phyloP scores from a whole-genome alignment of 2,888 invertebrate species.

The Agrilus biguttatus region DNA sequence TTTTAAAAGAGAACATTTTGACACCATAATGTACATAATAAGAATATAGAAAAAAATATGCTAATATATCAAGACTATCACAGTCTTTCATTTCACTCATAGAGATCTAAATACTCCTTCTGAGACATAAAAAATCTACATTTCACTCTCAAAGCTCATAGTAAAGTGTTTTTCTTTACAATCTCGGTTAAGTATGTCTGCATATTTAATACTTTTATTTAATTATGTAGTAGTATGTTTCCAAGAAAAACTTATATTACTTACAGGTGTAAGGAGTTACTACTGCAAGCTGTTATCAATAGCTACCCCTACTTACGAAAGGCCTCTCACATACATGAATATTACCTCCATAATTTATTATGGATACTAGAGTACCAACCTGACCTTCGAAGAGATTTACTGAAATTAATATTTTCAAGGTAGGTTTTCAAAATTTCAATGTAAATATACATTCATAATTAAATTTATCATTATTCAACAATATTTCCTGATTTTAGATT shows the following conservation, averaged over 20 bases:
- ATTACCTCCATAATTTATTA: conserved; percentile 65
- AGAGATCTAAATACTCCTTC: too few relatives aligned
- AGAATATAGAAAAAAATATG: too few relatives aligned
- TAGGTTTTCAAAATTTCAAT: conserved; percentile 28
- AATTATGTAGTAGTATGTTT: too few relatives aligned
- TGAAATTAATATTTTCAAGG: conserved; percentile 65
- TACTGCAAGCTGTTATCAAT: conserved; percentile 47
- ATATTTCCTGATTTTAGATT: conserved; percentile 36
- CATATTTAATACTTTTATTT: too few relatives aligned
- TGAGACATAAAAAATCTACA: too few relatives aligned
- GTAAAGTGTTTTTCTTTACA: too few relatives aligned
- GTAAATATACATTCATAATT: not conserved
- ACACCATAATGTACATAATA: too few relatives aligned
- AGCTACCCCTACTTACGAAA: conserved; percentile 67
- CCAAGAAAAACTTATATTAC: not conserved
- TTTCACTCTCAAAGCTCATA: too few relatives aligned
- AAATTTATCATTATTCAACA: not conserved
- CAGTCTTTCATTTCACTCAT: too few relatives aligned
- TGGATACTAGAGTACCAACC: conserved; percentile 64
- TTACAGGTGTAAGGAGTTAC: conserved; percentile 53
- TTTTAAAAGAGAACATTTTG: too few relatives aligned
- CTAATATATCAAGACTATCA: too few relatives aligned
- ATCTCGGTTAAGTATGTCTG: too few relatives aligned
- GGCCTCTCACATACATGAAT: conserved; percentile 50
- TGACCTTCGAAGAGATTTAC: conserved; percentile 48